Evolutionary conservation across 2,888 invertebrate genomes (phyloP), one percentile per base, ranked within the genome.

Genomic region (Sinotaia quadrata): DNA sequence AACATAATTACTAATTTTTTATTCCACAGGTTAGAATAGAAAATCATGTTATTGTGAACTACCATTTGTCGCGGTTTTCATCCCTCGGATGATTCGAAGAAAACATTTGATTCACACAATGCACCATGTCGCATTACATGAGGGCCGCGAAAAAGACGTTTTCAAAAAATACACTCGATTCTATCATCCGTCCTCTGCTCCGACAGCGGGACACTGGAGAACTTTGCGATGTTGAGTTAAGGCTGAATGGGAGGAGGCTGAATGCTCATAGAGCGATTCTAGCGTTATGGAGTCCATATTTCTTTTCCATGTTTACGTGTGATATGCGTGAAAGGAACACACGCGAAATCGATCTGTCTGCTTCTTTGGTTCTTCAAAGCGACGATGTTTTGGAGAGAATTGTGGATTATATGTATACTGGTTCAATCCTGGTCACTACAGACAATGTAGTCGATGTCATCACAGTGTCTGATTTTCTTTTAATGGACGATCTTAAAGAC

Each of bases 301-400:
- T 86, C 71, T 75, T 82, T 27, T 85, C 86, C 7, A 86, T 86
- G 86, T 86, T 86, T 70, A 85, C 85, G 0, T 84, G 84, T 68
- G 81, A 82, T 47, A 86, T 86, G 86, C 81, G 78, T 73, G 86
- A 86, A 69, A 80, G 77, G 63, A 73, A 71, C 8, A 81, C 81
- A 12, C 75, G 70, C 33, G 82, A 81, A 27, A 78, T 86, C 5
- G 85, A 86, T 75, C 75, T 86, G 27, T 79, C 84, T 4, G 82
- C 83, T 47, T 86, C 86, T 0, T 71, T 86, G 8, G 61, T 78
- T 34, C 69, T 86, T 33, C 84, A 86, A 62, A 81, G 78, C 58
- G 81, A 82, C 59, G 77, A 80, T 49, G 82, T 83, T 24, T 84
- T 86, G 60, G 78, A 78, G 18, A 73, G 73, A n/a, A 80, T 85